phyloP scores from a whole-genome alignment of 1,140 invertebrate species.

The Scaptomyza graminum region DNA sequence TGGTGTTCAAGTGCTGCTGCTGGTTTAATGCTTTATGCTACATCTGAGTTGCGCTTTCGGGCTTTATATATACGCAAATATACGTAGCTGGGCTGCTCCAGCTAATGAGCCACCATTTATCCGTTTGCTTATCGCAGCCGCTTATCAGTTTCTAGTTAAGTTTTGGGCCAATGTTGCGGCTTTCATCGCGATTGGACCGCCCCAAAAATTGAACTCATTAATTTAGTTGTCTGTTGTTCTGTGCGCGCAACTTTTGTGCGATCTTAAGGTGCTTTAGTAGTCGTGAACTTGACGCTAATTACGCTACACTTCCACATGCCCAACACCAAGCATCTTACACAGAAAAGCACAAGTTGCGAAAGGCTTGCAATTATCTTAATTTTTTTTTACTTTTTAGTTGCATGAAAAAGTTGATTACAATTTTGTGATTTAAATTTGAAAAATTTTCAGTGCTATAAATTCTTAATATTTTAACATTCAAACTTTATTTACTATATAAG shows the following conservation, averaged over 20 bases:
- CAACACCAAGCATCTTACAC: neutral
- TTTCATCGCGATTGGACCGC: slow-evolving; percentile 59
- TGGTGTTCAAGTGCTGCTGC: neutral
- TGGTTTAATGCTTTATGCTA: neutral
- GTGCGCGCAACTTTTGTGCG: slow-evolving; percentile 42
- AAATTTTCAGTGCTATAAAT: too few relatives aligned
- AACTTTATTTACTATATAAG: too few relatives aligned
- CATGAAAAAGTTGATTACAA: too few relatives aligned
- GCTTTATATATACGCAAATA: slow-evolving; percentile 52
- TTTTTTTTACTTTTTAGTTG: too few relatives aligned
- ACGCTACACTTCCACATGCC: neutral
- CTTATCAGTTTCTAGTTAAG: slow-evolving; percentile 51
- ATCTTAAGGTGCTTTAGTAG: slow-evolving; percentile 11
- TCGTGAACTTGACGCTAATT: slow-evolving; percentile 28
- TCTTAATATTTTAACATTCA: too few relatives aligned
- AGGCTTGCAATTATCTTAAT: too few relatives aligned
- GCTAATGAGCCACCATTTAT: slow-evolving; percentile 61
- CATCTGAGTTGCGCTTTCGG: neutral
- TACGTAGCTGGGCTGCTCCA: neutral
- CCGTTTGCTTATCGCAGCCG: slow-evolving; percentile 37
- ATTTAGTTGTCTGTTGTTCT: slow-evolving; percentile 27
- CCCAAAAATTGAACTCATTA: slow-evolving; percentile 44
- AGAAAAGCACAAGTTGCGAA: too few relatives aligned
- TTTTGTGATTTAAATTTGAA: neutral
- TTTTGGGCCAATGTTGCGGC: slow-evolving; percentile 15